Percentiles rank a stretch among this genome's conserved stretches.
Conservation (phyloP, 1,140 invertebrate genomes). For the Cydia pomonella region DNA sequence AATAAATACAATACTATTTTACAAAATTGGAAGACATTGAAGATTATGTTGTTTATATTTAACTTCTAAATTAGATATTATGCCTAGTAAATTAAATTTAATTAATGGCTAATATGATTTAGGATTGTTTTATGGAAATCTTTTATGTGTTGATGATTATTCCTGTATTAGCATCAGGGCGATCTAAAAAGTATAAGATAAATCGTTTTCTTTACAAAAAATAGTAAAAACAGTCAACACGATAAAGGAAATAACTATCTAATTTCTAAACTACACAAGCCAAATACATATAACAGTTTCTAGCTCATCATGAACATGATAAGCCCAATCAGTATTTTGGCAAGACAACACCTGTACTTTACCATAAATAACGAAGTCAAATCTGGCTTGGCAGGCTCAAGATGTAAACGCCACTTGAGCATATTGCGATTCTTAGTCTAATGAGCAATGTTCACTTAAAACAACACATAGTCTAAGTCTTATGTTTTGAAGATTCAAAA, state of each 20-base stretch:
- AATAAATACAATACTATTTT: constrained; percentile 47
- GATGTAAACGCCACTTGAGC: not conserved
- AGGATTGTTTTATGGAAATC: constrained; percentile 32
- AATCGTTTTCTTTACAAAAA: not conserved
- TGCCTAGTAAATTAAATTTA: constrained; percentile 43
- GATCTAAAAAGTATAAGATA: constrained; percentile 20
- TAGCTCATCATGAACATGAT: not conserved
- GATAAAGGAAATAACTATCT: not conserved
- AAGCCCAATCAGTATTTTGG: constrained; percentile 12
- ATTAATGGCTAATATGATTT: constrained; percentile 26
- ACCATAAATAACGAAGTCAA: not conserved
- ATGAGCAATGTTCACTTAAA: constrained; percentile 9
- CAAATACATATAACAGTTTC: not conserved
- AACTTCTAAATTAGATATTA: constrained; percentile 49
- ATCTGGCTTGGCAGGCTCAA: constrained; percentile 4
- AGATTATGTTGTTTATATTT: constrained; percentile 58
- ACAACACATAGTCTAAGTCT: not conserved
- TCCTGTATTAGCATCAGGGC: constrained; percentile 58
- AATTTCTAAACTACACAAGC: constrained; percentile 21
- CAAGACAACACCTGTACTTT: not conserved
- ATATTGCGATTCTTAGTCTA: not conserved
- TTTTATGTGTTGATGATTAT: constrained; percentile 35
- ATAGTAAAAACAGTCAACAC: not conserved
- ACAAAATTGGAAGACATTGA: constrained; percentile 62
- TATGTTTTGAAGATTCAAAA: not conserved